Evolutionary conservation across 92 coral and sea anemone species (phyloP), one percentile per base, ranked within the genome.

Genomic region (Paragorgia papillata): DNA sequence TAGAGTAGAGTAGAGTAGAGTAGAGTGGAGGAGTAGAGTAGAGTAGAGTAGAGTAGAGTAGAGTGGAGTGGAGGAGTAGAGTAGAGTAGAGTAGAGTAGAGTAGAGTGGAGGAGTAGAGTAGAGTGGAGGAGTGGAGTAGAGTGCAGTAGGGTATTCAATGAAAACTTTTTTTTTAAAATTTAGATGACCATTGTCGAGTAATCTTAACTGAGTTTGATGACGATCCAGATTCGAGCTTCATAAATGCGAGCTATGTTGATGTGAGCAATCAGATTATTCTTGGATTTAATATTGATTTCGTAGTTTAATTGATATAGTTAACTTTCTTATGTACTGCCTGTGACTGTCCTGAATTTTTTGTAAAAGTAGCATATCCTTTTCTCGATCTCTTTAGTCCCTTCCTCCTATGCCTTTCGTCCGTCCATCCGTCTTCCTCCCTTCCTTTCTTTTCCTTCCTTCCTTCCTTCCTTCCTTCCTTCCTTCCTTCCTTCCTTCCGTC

Each of bases 181-280:
- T 2, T 55, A 92, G 97, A 92, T 89, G 97, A 92, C 30, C 97
- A 92, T 71, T 81, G 92, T 24, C 88, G 98, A 32, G 97, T 94
- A 44, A 86, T 91, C 39, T 84, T 94, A n/a, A 91, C 98, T 19
- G 82, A 79, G 66, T 73, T 82, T 9, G 98, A 91, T 26, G 82
- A 76, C 3, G 88, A 86, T 20, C 95, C 88, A 0, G 85, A 90
- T 18, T 94, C 98, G 0, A 90, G 83, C 58, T 94, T 91, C 62
- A 94, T 91, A 7, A 94, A 94, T 69, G 98, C 97, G 24, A 93
- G 88, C 78, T 93, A 88, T 80, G 90, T 93, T 46, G 97, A 93
- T 84, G 97, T 92, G 78, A 92, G 87, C 30, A 50, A 21, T 30
- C 85, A n/a, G n/a, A n/a, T n/a, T n/a, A n/a, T n/a, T n/a, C n/a